Percentiles rank a stretch among this genome's conserved stretches.
Evolutionary conservation across 2,797 vertebrate species (phyloP).

Genomic region (Trematomus bernacchii): DNA sequence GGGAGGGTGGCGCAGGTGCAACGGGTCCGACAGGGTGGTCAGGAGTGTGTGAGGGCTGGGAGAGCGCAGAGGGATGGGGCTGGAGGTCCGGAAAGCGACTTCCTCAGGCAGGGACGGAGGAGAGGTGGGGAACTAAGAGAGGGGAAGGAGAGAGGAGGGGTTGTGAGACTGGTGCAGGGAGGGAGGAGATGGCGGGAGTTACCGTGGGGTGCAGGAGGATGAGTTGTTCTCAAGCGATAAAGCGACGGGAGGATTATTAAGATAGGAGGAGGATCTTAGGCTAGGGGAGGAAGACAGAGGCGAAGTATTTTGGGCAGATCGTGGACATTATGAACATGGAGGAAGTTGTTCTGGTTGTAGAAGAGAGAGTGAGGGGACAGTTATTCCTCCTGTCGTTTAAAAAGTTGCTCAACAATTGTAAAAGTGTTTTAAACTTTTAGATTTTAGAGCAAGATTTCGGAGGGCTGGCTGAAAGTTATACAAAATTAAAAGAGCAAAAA

Average conservation of each 20-base stretch:
- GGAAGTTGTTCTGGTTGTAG: constrained; percentile 36
- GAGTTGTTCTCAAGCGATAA: constrained; percentile 16
- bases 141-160: constrained; percentile 78
- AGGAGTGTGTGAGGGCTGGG: constrained; percentile 90
- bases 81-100: constrained; percentile 85
- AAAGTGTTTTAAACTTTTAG: constrained; percentile 18
- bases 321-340: constrained; percentile 33
- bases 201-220: constrained; percentile 9
- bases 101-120: constrained; percentile 91
- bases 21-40: constrained; percentile 88
- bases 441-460: constrained; percentile 20
- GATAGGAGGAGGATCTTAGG: not conserved
- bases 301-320: constrained; percentile 3
- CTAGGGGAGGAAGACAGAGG: constrained; percentile 5
- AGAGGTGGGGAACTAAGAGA: constrained; percentile 92
- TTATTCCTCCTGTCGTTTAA: constrained; percentile 18
- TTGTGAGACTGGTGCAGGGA: constrained; percentile 85
- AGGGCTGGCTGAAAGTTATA: constrained; percentile 39
- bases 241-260: constrained; percentile 15
- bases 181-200: constrained; percentile 47
- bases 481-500: constrained; percentile 61
- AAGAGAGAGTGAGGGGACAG: constrained; percentile 29
- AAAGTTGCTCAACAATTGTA: not conserved
- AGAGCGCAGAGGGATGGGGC: constrained; percentile 88
- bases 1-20: constrained; percentile 85